Base-by-base conservation (phyloP, 2,888 invertebrate genomes). In the Chelonus formosanus region DNA sequence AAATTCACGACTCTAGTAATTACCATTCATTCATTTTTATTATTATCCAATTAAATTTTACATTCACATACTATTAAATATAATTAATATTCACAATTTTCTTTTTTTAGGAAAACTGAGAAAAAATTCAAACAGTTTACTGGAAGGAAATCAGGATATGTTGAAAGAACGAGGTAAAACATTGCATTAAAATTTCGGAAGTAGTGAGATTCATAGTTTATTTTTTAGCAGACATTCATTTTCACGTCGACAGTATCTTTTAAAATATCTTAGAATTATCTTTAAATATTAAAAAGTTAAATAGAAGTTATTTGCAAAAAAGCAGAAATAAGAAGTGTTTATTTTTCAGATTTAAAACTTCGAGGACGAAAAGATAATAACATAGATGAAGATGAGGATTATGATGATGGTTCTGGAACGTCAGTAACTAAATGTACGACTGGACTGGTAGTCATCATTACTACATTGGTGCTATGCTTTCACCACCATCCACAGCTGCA, bases 71-170 rank as follows among this genome's bases (percentile, higher is more conserved):
- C 20, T 1, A 20, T 20, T 2, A 20, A 20, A 20, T 20, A 20
- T 20, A 20, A 20, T 53, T 54, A 44, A 5, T 54, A 45, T 55
- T 44, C 1, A 34, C 4, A 34, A 7, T 53, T 53, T 67, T 68
- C 20, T 20, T 1, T 68, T 80, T 80, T 4, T 76, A 84, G 83
- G 83, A 45, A 84, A 83, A 69, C 70, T 78, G 53, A 79, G 78
- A 65, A 81, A 84, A 67, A 82, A 80, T 67, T 75, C 76, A 32
- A 82, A 80, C 71, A 75, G 80, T 67, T 79, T 82, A 66, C 73
- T 83, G 31, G 81, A 81, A 63, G 84, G 82, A 65, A 82, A 81
- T 72, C 84, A 82, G 65, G 80, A 84, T 63, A 82, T 82, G 79
- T 70, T 82, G 53, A 81, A 83, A 67, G 83, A 83, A 65, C 75